Conservation (phyloP, 1,140 invertebrate species). For the Wiebesia pumilae region DNA sequence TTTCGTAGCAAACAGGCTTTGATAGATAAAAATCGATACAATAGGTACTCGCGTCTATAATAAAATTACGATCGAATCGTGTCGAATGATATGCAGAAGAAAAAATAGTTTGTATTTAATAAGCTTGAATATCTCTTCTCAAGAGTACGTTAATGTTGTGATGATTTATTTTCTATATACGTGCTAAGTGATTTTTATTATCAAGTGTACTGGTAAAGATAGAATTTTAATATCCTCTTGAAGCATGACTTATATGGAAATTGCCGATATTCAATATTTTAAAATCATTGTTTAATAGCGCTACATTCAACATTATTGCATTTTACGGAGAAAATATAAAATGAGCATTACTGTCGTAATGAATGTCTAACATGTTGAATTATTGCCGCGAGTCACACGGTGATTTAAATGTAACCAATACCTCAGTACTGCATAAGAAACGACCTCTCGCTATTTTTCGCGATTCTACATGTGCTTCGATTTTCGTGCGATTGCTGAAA, state of each 20-base stretch:
- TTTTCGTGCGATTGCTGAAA: too few species aligned
- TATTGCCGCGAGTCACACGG: too few species aligned
- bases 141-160: constrained; percentile 8
- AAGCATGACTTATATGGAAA: constrained; percentile 1
- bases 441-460: not conserved
- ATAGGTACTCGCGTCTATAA: not conserved
- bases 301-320: not conserved
- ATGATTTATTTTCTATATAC: constrained; percentile 2
- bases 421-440: not conserved
- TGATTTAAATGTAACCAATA: not conserved
- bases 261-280: not conserved
- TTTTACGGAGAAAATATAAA: not conserved
- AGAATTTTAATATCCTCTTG: not conserved
- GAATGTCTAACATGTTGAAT: not conserved
- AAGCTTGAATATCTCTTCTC: not conserved
- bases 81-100: not conserved
- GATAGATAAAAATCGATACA: constrained; percentile 2
- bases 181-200: not conserved
- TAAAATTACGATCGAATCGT: not conserved
- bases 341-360: not conserved
- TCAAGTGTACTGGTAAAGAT: not conserved
- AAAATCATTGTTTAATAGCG: not conserved
- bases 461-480: too few species aligned
- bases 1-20: not conserved
- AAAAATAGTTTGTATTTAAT: not conserved